phyloP scores from a whole-genome alignment of 2,797 vertebrate genomes.

The Pseudochirops cupreus region DNA sequence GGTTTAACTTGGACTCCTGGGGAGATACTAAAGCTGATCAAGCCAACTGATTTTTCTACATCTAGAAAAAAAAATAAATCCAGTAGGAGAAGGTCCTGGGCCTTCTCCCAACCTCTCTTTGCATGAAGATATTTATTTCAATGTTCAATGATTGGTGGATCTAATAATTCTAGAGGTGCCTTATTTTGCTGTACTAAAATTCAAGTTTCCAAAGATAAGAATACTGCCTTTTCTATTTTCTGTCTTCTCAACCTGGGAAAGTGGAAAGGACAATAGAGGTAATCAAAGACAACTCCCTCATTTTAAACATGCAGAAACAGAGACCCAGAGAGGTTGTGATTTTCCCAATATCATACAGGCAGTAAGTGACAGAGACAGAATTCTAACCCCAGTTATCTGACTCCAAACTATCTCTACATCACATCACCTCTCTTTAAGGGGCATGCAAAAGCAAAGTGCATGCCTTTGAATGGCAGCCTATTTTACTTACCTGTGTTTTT shows the following conservation, averaged over 20 bases:
- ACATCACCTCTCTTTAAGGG: background rate
- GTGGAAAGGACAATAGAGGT: background rate
- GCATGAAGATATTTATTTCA: background rate
- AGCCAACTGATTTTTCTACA: no score
- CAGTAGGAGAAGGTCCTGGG: background rate
- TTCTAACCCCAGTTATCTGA: background rate
- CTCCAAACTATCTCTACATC: background rate
- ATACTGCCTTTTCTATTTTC: background rate
- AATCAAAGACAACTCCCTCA: background rate
- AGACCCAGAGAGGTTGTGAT: background rate
- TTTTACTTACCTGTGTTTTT: background rate
- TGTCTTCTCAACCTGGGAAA: background rate
- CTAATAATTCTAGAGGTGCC: background rate
- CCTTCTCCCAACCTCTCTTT: fast-evolving
- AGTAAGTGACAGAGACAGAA: background rate
- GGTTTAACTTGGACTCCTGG: fast-evolving
- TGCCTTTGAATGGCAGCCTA: background rate
- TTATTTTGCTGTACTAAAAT: background rate
- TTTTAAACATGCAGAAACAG: background rate
- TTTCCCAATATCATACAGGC: background rate
- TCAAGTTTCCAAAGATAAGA: background rate
- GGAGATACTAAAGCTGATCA: background rate
- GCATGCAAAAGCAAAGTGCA: background rate
- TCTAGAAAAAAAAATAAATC: background rate
- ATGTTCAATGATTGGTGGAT: background rate